Conservation (phyloP, 2,888 invertebrate genomes). For the Spatulosminthurus flaviceps region DNA sequence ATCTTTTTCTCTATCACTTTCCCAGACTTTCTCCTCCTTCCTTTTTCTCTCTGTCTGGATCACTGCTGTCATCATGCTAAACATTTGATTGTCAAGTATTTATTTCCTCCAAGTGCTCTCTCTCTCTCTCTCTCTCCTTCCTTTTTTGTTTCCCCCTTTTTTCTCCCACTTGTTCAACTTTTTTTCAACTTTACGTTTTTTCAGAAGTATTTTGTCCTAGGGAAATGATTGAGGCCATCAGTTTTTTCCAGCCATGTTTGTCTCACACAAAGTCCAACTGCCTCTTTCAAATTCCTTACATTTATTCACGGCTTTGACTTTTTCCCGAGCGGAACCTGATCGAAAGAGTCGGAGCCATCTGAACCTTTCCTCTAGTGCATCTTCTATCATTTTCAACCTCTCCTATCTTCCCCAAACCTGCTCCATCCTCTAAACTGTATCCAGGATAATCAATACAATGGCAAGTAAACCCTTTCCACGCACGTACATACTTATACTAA, state of each 20-base stretch:
- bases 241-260: not conserved
- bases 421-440: too few species aligned
- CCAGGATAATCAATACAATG: too few species aligned
- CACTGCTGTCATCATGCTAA: too few species aligned
- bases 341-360: not conserved
- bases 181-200: not conserved
- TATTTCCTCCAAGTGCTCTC: not conserved
- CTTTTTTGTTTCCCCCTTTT: not conserved
- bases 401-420: too few species aligned
- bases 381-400: too few species aligned
- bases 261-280: not conserved
- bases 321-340: not conserved
- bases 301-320: constrained; percentile 13
- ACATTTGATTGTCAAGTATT: not conserved
- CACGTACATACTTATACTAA: too few species aligned
- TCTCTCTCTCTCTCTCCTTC: not conserved
- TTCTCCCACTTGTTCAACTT: not conserved
- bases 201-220: constrained; percentile 3
- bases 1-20: not conserved
- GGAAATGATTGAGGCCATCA: constrained; percentile 14
- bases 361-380: not conserved
- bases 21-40: not conserved
- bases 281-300: not conserved
- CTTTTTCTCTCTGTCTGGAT: not conserved
- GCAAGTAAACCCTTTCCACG: too few species aligned